Conservation (phyloP, 2,113 vertebrate species). For the Datnioides undecimradiatus region DNA sequence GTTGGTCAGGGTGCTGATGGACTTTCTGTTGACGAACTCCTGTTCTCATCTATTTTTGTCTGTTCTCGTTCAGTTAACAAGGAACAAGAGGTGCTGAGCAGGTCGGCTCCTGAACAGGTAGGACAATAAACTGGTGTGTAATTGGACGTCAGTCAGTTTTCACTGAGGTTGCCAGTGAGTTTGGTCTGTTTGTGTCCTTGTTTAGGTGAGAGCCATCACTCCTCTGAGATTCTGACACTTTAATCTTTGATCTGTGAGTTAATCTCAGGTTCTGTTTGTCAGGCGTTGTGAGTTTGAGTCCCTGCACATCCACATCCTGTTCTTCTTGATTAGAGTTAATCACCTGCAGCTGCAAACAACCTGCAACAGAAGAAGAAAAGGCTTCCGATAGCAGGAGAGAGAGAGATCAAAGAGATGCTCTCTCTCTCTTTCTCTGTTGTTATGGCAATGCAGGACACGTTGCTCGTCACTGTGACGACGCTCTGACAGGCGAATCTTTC, state of each 20-base stretch:
- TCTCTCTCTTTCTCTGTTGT: slow-evolving; percentile 5
- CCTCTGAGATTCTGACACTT: too few species aligned
- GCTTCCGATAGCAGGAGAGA: not conserved
- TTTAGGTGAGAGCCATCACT: too few species aligned
- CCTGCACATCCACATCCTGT: not conserved
- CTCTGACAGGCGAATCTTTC: slow-evolving; percentile 24
- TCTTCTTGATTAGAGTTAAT: not conserved
- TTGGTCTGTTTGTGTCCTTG: too few species aligned
- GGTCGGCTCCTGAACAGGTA: too few species aligned
- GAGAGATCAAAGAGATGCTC: slow-evolving; percentile 22
- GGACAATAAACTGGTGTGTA: too few species aligned
- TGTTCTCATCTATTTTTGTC: too few species aligned
- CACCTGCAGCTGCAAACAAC: not conserved
- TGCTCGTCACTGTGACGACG: not conserved
- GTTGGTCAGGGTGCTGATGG: too few species aligned
- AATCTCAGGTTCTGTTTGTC: not conserved
- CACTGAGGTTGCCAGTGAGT: too few species aligned
- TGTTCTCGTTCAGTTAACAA: too few species aligned
- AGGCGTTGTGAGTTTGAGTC: not conserved
- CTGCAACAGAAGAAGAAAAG: not conserved
- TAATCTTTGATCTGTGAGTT: not conserved
- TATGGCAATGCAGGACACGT: slow-evolving; percentile 14
- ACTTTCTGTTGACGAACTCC: too few species aligned
- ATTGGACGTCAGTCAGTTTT: too few species aligned
- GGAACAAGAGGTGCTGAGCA: too few species aligned